Percentiles rank a stretch among this genome's conserved stretches.
Conservation (phyloP, 2,888 invertebrate genomes). For the Calameuta filiformis region DNA sequence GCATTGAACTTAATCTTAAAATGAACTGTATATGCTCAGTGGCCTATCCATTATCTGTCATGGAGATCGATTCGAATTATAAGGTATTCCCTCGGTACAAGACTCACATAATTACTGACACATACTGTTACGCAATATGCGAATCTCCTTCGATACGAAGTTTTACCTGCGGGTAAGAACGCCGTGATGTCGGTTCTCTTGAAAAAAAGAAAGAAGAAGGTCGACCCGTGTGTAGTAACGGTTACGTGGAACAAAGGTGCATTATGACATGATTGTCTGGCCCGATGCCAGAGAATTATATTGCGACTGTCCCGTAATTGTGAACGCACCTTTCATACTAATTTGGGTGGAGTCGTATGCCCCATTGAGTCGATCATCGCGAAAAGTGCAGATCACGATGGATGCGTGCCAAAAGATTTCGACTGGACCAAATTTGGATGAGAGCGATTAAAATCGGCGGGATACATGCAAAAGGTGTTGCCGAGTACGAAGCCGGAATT, state of each 20-base stretch:
- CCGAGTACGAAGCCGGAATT: no score
- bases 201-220: conserved; percentile 35
- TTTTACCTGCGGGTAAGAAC: conserved; percentile 25
- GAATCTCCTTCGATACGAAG: conserved; percentile 7
- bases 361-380: neutral
- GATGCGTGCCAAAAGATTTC: neutral
- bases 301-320: conserved; percentile 29
- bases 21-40: neutral
- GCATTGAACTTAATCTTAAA: neutral
- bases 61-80: neutral
- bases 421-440: neutral
- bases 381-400: neutral
- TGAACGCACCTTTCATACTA: neutral
- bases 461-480: neutral
- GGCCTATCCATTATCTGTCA: neutral
- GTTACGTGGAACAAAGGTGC: conserved; percentile 29
- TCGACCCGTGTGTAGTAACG: conserved; percentile 40
- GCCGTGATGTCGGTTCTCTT: neutral
- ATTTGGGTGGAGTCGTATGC: neutral
- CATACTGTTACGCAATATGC: neutral
- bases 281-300: conserved; percentile 28
- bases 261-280: conserved; percentile 35
- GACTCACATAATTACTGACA: neutral
- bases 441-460: neutral
- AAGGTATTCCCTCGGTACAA: neutral